Evolutionary conservation across 2,113 vertebrate genomes (phyloP).

Genomic region (Leptosomus discolor): DNA sequence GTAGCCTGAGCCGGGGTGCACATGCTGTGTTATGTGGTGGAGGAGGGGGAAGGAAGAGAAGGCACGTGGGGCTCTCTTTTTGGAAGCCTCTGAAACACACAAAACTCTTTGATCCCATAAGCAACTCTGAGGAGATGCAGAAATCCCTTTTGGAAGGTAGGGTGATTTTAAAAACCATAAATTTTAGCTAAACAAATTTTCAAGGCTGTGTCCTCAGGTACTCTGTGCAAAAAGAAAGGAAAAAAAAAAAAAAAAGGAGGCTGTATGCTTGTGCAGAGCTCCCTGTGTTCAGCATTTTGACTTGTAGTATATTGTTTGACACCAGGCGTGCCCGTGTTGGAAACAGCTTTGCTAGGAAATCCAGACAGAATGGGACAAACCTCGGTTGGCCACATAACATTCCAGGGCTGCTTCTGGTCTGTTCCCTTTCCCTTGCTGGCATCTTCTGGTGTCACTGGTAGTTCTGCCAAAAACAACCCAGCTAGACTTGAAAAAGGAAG

Average conservation of each 20-base stretch:
- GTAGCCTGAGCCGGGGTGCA: not conserved
- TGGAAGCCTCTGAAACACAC: not conserved
- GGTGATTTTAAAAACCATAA: not conserved
- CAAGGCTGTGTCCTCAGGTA: not conserved
- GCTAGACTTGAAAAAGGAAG: not conserved
- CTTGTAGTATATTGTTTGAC: not conserved
- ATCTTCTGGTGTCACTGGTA: not conserved
- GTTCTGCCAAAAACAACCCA: not conserved
- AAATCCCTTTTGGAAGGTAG: not conserved
- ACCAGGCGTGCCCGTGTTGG: rapidly evolving
- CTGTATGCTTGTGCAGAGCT: not conserved
- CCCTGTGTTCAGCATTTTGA: not conserved
- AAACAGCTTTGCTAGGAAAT: not conserved
- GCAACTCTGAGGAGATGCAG: not conserved
- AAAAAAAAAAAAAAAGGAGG: too few species aligned
- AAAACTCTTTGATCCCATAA: not conserved
- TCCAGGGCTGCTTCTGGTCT: not conserved
- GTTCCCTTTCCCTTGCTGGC: not conserved
- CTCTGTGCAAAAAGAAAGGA: not conserved
- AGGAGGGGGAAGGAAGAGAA: not conserved
- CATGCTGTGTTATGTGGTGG: rapidly evolving
- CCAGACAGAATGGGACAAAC: not conserved
- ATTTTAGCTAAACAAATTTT: not conserved
- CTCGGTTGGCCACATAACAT: not conserved
- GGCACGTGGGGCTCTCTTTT: not conserved